Evolutionary conservation across 2,888 invertebrate genomes (phyloP), one percentile per base, ranked within the genome.

Genomic region (Xylota sylvarum): DNA sequence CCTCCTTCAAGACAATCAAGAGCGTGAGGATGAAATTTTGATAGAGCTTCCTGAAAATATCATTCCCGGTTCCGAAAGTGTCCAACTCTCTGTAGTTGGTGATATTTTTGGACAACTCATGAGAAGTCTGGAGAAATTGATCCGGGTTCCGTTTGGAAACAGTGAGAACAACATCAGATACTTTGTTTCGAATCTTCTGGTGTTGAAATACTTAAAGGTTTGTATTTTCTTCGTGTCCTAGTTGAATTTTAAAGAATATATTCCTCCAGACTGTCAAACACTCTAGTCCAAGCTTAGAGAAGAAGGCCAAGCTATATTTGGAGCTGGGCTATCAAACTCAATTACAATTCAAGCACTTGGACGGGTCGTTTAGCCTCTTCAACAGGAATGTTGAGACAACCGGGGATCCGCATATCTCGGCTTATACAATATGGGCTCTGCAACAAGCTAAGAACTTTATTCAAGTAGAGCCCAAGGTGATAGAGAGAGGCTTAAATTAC

Each of bases 241-340:
- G 5, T 12, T 7, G 2, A 7, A 23, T 32, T 10, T 62, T 19
- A 0, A n/a, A 7, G 5, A n/a, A n/a, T 12, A 9, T 32, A 3
- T 6, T n/a, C 3, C 78, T 72, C 50, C n/a, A 84, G 89, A 87
- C 70, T 88, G 94, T 93, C 94, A 93, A 88, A 94, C 95, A 96
- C 89, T 91, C 96, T 37, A 95, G 95, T 0, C 94, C 94, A 37
- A 94, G 94, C 0, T 93, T 97, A 62, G 94, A 95, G 89, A 93
- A 93, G 1, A 95, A 95, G 89, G 93, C 93, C 0, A 90, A 92
- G 30, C 90, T 89, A 17, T 92, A 93, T 88, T 94, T 98, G 91
- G 97, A 98, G 89, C 94, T 94, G 23, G 98, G 98, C 7, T 99
- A 98, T 92, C 99, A 99, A 91, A 95, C 97, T 79, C 96, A 99